Conservation (phyloP, 2,113 vertebrate genomes). For the Pogona vitticeps region DNA sequence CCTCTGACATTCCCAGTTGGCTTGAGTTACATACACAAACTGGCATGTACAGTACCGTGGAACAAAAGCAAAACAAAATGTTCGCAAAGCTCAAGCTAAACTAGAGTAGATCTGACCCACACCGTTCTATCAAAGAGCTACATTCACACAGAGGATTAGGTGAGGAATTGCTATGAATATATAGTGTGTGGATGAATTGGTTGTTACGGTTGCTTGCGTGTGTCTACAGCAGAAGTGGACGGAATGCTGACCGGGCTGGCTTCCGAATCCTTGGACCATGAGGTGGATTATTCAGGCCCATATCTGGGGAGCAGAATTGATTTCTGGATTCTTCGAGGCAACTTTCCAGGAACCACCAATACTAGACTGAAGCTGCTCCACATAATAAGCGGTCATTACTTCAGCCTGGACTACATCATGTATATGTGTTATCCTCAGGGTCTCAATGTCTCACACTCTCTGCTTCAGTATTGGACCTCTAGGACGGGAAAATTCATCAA, state of each 20-base stretch:
- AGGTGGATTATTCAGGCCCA: neutral
- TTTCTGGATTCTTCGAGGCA: neutral
- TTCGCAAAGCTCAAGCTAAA: slow-evolving; percentile 5
- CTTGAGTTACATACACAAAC: slow-evolving; percentile 2
- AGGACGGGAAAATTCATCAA: no score
- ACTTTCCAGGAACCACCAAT: neutral
- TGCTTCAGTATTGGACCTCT: no score
- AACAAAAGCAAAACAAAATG: slow-evolving; percentile 19
- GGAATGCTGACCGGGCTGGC: neutral
- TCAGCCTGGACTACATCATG: no score
- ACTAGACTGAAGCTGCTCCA: no score
- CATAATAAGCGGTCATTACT: no score
- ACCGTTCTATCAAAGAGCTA: neutral
- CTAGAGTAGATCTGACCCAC: neutral
- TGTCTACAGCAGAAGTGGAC: neutral
- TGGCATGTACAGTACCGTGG: slow-evolving; percentile 23
- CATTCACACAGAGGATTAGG: neutral
- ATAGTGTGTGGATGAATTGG: neutral
- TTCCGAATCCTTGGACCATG: neutral
- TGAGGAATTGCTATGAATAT: neutral
- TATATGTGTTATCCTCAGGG: no score
- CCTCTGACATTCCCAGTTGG: slow-evolving; percentile 41
- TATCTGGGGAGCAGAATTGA: neutral
- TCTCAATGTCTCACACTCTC: no score
- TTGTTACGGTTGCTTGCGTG: no score